Evolutionary conservation across 1,140 invertebrate genomes (phyloP).

Genomic region (Drosophila pseudoananassae): DNA sequence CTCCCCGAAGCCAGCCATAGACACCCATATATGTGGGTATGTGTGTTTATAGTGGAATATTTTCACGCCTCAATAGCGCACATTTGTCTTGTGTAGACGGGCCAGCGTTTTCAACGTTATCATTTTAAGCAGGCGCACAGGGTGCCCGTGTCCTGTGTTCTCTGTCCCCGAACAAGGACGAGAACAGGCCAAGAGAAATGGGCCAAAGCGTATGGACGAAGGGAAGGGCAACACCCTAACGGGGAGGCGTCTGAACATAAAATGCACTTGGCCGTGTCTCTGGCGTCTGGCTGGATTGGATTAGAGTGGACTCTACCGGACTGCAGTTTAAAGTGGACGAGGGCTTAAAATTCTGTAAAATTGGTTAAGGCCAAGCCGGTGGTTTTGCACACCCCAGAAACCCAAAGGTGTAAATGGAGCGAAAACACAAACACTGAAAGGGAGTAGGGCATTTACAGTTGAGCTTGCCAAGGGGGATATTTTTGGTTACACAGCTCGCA

Average conservation of each 20-base stretch:
- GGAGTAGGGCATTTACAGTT: slow-evolving; percentile 12
- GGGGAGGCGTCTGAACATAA: slow-evolving; percentile 59
- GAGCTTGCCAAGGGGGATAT: neutral
- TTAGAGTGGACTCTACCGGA: slow-evolving; percentile 26
- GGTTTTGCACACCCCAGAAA: slow-evolving; percentile 37
- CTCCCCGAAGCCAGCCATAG: neutral
- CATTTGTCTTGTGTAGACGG: slow-evolving; percentile 74
- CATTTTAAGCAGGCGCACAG: slow-evolving; percentile 74
- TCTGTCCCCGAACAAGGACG: slow-evolving; percentile 30
- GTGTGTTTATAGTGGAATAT: slow-evolving; percentile 79
- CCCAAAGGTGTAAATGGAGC: slow-evolving; percentile 58
- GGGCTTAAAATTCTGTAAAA: slow-evolving; percentile 64
- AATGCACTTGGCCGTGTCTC: slow-evolving; percentile 63
- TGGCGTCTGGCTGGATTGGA: slow-evolving; percentile 37
- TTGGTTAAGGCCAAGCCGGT: slow-evolving; percentile 61
- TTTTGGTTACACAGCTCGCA: neutral
- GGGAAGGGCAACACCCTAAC: slow-evolving; percentile 3
- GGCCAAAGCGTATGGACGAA: neutral
- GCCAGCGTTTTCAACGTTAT: slow-evolving; percentile 73
- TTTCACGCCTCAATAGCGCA: slow-evolving; percentile 80
- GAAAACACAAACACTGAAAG: slow-evolving; percentile 1
- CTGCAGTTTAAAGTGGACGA: slow-evolving; percentile 56
- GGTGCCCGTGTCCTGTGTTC: slow-evolving; percentile 31
- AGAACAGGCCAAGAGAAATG: slow-evolving; percentile 44
- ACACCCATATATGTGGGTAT: slow-evolving; percentile 14